A percentile compares a stretch with the other conserved stretches of the same genome.
Conservation (phyloP, 2,113 vertebrate species). For the Columba livia region DNA sequence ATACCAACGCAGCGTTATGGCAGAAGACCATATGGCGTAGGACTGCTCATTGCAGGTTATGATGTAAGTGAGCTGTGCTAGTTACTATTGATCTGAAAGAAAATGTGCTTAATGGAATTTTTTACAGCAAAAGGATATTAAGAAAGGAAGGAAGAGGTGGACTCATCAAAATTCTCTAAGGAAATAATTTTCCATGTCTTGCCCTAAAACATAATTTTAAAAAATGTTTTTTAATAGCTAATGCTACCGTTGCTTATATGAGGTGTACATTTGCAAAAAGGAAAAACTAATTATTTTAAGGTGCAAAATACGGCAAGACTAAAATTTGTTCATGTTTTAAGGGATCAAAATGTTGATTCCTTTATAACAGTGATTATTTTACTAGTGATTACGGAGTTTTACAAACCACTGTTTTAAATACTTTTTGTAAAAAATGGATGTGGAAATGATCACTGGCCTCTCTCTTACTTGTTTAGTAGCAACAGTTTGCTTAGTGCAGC, state of each 20-base stretch:
- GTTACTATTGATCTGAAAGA: neutral
- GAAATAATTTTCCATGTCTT: neutral
- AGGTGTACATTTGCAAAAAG: neutral
- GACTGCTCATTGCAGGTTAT: constrained; percentile 95
- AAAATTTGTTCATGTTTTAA: neutral
- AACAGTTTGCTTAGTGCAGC: neutral
- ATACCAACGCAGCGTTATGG: constrained; percentile 97
- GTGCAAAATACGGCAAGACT: neutral
- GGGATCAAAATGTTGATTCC: neutral
- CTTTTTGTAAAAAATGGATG: neutral
- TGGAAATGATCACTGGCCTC: neutral
- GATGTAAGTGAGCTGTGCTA: constrained; percentile 82
- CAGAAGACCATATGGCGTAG: constrained; percentile 93
- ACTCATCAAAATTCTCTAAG: neutral
- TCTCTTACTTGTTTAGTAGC: neutral
- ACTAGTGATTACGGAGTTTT: neutral
- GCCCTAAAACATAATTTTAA: neutral
- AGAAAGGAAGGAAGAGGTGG: neutral
- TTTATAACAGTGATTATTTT: neutral
- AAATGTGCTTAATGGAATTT: neutral
- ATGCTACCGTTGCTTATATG: neutral
- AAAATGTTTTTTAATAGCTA: neutral
- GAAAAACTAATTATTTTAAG: neutral
- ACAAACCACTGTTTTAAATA: neutral
- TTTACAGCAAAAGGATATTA: neutral